Evolutionary conservation across 2,888 invertebrate genomes (phyloP), one percentile per base, ranked within the genome.

Genomic region (Campaea margaritaria): DNA sequence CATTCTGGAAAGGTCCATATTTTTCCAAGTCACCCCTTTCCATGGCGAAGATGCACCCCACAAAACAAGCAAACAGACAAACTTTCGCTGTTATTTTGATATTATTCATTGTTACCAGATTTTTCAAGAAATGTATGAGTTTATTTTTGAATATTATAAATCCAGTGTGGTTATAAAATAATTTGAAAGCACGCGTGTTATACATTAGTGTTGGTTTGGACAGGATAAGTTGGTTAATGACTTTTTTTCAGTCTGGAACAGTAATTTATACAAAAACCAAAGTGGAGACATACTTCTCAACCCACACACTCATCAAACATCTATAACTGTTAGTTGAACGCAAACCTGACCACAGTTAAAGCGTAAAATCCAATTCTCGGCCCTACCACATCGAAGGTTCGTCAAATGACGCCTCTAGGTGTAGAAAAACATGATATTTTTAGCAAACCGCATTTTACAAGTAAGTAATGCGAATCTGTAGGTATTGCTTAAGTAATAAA

Each of bases 11-110:
- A 5, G 50, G 53, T 21, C 58, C 62, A 41, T 55, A 58, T 38
- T 62, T 58, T 42, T 58, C 44, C 5, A 55, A 43, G 21, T 58
- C 58, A 11, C 58, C 62, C 39, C 58, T 54, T 27, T 62, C 62
- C 14, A 58, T 12, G 2, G 34, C 54, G 8, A 38, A 34, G 21
- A 58, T 46, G 31, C 50, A 58, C 21, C 27, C 52, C 38, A 52
- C 10, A 3, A 61, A 13, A 15, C 51, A 56, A 2, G 38, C 14
- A 16, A 47, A 46, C 28, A 62, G 15, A 42, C 50, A 58, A 39
- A 51, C 13, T 13, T 58, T 52, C 48, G 52, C 55, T 15, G 48
- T 48, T 55, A 63, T 63, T 51, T 52, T 56, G 31, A 50, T 36
- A n/a, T 27, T 49, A 16, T 36, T 15, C 27, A 28, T 9, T 31